These are phyloP conservation scores for Odiellus spinosus DNA, from an alignment of 2,888 invertebrate genomes.

Conservation along the genomic window DNA sequence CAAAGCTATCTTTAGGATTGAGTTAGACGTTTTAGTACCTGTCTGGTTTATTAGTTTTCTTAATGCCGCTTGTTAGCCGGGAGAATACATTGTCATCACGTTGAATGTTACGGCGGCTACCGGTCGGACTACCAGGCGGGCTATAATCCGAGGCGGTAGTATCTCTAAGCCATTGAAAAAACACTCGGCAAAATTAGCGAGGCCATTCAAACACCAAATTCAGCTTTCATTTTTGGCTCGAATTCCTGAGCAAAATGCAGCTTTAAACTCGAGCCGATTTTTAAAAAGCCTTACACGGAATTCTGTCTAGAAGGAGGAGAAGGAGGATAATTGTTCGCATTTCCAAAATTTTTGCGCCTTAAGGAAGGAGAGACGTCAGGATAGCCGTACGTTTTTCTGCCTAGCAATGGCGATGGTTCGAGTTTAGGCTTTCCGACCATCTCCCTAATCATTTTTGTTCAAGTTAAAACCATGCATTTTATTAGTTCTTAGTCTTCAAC, in stretches of 20 bases:
- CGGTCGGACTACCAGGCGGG: conserved; percentile 44
- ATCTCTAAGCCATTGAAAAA: no score
- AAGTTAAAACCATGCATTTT: background rate
- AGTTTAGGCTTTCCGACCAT: conserved; percentile 6
- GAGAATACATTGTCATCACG: conserved; percentile 59
- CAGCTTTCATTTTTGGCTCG: no score
- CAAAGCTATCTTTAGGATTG: no score
- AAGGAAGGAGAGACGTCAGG: background rate
- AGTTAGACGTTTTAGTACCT: conserved; percentile 9
- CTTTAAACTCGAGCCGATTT: no score
- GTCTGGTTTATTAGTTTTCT: conserved; percentile 28
- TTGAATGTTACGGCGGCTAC: conserved; percentile 22
- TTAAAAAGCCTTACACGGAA: conserved; percentile 13
- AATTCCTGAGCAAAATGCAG: no score
- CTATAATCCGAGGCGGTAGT: conserved; percentile 24
- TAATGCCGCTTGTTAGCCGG: conserved; percentile 45
- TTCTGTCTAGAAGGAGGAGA: conserved; percentile 21
- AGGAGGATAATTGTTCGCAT: conserved; percentile 18
- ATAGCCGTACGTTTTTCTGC: conserved; percentile 25
- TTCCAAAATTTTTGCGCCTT: background rate
- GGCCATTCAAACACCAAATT: no score
- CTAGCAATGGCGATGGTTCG: conserved; percentile 24
- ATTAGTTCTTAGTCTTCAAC: background rate
- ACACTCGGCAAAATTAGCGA: no score
- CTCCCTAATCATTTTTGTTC: background rate